Evolutionary conservation across 2,797 vertebrate species (phyloP), one percentile per base, ranked within the genome.

Genomic region (Rhadinocentrus ornatus): DNA sequence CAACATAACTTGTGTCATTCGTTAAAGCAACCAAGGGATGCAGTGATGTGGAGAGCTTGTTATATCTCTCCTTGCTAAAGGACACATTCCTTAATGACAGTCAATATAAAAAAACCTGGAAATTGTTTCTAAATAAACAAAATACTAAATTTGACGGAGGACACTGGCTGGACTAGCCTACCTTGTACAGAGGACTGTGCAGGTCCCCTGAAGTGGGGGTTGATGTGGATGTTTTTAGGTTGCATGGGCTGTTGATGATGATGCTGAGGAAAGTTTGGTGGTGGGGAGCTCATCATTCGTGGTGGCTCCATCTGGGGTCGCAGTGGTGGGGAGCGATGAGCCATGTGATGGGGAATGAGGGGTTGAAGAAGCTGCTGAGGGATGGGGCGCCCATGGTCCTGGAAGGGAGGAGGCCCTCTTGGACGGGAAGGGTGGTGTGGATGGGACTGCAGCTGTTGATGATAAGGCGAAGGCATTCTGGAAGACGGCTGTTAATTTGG

Each of bases 211-310:
- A 99, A 99, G 93, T 99, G 98, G 0, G 98, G 98, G 81, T 99
- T 99, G 86, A 99, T 99, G 89, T 99, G 97, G 78, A 99, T 99
- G 84, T 99, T 99, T 93, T 99, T 99, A 61, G 97, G 95, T 79
- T 97, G 97, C 34, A 96, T 95, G 4, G 90, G 92, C 65, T 90
- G 93, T 55, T 88, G 88, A 93, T 96, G 93, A 55, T 87, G 89
- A 50, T 90, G 90, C 35, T 93, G 94, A 53, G 95, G 89, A 89
- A 93, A 95, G 26, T 91, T 88, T 27, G 96, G 90, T 18, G 95
- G 94, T 0, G 96, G 95, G 35, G 96, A 94, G 91, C 88, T 94
- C 93, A 97, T 94, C 85, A 96, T 94, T 37, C 95, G 92, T 12
- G 89, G 78, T 0, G 93, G 92, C 80, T 98, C 96, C 69, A 95